Evolutionary conservation across 2,888 invertebrate genomes (phyloP).

Genomic region (Sinhomidia bicolor): DNA sequence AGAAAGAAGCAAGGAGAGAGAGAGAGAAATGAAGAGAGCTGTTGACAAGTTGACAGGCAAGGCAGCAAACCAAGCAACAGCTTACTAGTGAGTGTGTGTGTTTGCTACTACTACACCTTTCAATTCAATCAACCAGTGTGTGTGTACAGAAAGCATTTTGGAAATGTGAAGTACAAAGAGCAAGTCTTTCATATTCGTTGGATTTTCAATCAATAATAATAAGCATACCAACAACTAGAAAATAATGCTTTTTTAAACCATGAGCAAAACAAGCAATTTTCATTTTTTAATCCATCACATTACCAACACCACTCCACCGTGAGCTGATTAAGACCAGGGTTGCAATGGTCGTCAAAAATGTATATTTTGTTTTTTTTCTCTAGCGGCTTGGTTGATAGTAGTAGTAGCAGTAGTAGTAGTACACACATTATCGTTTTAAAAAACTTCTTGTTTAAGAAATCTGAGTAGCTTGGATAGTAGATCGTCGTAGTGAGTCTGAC

Average conservation of each 20-base stretch:
- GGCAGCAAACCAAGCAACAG: conserved; percentile 55
- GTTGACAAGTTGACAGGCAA: conserved; percentile 68
- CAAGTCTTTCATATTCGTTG: neutral
- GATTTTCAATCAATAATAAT: conserved; percentile 13
- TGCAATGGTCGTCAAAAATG: neutral
- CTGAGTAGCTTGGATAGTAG: neutral
- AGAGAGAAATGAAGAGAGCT: conserved; percentile 63
- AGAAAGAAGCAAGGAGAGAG: neutral
- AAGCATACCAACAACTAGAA: neutral
- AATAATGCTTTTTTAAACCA: neutral
- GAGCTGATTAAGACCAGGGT: conserved; percentile 5
- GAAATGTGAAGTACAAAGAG: neutral
- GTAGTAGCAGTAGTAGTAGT: too few species aligned
- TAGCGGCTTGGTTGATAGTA: too few species aligned
- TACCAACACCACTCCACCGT: neutral
- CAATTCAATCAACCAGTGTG: conserved; percentile 40
- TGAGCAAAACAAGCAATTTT: neutral
- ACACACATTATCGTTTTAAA: too few species aligned
- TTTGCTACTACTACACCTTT: too few species aligned
- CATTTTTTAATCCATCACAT: neutral
- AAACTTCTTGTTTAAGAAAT: neutral
- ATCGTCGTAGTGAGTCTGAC: too few species aligned
- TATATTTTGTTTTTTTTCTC: neutral
- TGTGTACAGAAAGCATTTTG: neutral
- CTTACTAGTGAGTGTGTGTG: too few species aligned